Base-by-base conservation (phyloP, 2,113 vertebrate species). In the Paratilapia polleni region DNA sequence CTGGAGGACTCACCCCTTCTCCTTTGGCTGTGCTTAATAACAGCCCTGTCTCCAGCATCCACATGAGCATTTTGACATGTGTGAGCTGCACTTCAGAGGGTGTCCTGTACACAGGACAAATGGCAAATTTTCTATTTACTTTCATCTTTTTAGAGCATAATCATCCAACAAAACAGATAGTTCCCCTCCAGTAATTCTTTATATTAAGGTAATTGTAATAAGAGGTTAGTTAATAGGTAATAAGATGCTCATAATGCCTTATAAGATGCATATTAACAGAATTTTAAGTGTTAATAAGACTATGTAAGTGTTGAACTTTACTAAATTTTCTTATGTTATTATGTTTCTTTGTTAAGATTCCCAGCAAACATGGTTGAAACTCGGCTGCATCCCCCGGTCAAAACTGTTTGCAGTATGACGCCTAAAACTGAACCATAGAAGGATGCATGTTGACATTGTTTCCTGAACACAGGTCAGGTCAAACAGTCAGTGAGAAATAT, bases 1-100 rank as follows among this genome's bases (percentile, higher is more conserved):
- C 77, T 83, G 80, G 80, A 77, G 84, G 84, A 83, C 73, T 84
- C 75, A 76, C 75, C 14, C 43, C 61, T 80, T 63, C 41, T 83
- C 76, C 73, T 81, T 75, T 38, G 38, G 56, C 43, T 68, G 36
- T 17, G 74, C 60, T 47, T 47, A 82, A 34, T 62, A 63, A n/a
- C 22, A 57, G 62, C 31, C 10, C n/a, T 77, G 5, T 5, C 24
- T 7, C 22, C 73, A 22, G 36, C 59, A 73, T 20, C 73, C 43
- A 75, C 26, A 66, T 38, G 24, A 1, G 28, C 80, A 87, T 68
- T 78, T 59, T 81, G 63, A 87, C 84, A 81, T 74, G 68, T 83
- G 77, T 54, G 61, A 43, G 78, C 54, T 52, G 7, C 68, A 60
- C 82, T 74, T 81, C 14, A 64, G 31, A 47, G 38, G n/a, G 15